Base-by-base conservation (phyloP, 2,888 invertebrate genomes). In the Sarcophaga rosellei region DNA sequence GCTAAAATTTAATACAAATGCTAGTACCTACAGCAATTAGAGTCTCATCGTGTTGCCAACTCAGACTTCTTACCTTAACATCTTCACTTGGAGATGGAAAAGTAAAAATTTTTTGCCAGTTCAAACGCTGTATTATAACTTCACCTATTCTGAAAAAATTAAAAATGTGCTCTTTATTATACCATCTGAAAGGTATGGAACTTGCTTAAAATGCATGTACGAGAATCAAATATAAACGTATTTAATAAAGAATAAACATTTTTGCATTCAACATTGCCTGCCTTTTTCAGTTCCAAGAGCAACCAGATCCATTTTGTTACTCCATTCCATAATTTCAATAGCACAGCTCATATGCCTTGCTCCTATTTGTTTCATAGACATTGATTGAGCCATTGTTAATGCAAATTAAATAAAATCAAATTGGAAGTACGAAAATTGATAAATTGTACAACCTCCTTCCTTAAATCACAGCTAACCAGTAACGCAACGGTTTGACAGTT, bases 11-110 rank as follows among this genome's bases (percentile, higher is more conserved):
- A 53, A 53, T 53, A 53, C 12, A 12, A 17, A 17, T 53, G 53
- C 53, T 4, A 12, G 12, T 70, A 91, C 92, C 93, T 15, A 92
- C 92, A 0, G 95, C 95, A 73, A 96, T 92, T 90, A 98, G 96
- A 94, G 98, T 98, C 88, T 99, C 98, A 94, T 99, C 99, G 10
- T 98, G 98, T 92, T 98, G 95, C 99, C 99, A 99, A 74, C 97
- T 96, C 91, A 99, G 95, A 15, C 96, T 96, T 86, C 95, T 95
- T 1, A 98, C 97, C 61, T 94, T 94, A 21, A 96, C 94, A 90
- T 95, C 95, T 92, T 98, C 97, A 88, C 95, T 95, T 5, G 96
- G 96, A 4, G 98, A 95, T 70, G 95, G 94, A 87, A 98, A 94
- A 78, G 95, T 95, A 96, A 98, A 98, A 11, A 98, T 98, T 93